Base-by-base conservation (phyloP, 2,797 vertebrate genomes). In the Dallia pectoralis region DNA sequence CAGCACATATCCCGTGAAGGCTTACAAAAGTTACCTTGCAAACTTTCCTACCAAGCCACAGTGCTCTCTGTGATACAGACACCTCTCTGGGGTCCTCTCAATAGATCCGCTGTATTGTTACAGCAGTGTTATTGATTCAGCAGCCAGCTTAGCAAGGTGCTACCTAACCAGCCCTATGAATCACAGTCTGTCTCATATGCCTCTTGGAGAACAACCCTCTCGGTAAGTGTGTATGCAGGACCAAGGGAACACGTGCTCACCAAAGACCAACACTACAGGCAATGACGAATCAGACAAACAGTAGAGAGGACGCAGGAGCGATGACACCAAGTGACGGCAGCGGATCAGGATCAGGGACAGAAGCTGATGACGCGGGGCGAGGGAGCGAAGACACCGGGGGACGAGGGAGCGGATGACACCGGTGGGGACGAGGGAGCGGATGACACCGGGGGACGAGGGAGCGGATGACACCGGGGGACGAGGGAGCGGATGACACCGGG, bases 141-240 rank as follows among this genome's bases (percentile, higher is more conserved):
- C n/a, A 36, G 62, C n/a, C 65, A 71, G 32, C 33, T 69, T 33
- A 65, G 68, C 61, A 73, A 72, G 51, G 70, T 71, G 22, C 18
- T 36, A 19, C 27, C 75, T 75, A 75, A 70, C 67, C 63, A 71
- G 63, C 61, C 22, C 25, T 65, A 63, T 73, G 48, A 36, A 64
- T 73, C 73, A 65, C 36, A 78, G 69, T 29, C 66, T 67, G 51
- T 77, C 53, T 18, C 25, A 65, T 72, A 32, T 30, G 49, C 75
- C 79, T 74, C 77, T n/a, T 36, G 29, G 68, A 66, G 79, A 71
- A n/a, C 68, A 83, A 77, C 36, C 59, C 68, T 71, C 74, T 33
- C 40, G 62, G 71, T 33, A 44, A 65, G 69, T 76, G 73, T 72
- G 69, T 66, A 71, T 70, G 44, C 67, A 33, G 48, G 73, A 79